These are phyloP conservation scores for Phalacrocorax pelagicus DNA, from an alignment of 2,113 vertebrate species.

Conservation along the genomic window DNA sequence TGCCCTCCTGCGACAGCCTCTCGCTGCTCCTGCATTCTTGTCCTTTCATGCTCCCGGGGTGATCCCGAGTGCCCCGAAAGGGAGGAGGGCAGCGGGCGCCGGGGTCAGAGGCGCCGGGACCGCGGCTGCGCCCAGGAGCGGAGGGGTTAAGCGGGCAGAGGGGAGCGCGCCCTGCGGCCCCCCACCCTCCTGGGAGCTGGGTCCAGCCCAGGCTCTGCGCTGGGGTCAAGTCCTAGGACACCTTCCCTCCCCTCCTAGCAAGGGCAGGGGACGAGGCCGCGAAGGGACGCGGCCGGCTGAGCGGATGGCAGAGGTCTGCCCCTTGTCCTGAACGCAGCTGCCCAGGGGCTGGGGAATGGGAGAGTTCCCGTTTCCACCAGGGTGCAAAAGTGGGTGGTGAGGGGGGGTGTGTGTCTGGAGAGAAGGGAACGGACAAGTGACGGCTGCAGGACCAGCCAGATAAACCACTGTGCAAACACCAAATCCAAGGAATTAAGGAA, in stretches of 20 bases:
- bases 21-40: slow-evolving; percentile 6
- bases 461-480: not conserved
- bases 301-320: not conserved
- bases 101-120: not conserved
- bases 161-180: slow-evolving; percentile 37
- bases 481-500: slow-evolving; percentile 4
- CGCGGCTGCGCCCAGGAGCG: not conserved
- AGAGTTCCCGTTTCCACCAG: not conserved
- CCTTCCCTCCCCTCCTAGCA: slow-evolving; percentile 60
- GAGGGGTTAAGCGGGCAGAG: slow-evolving; percentile 63
- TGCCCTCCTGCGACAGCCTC: slow-evolving; percentile 19
- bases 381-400: not conserved
- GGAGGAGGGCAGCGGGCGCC: slow-evolving; percentile 13
- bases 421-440: not conserved
- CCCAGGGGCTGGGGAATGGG: not conserved
- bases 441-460: not conserved
- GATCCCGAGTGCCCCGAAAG: slow-evolving; percentile 23
- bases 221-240: slow-evolving; percentile 75
- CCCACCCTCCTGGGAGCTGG: slow-evolving; percentile 24
- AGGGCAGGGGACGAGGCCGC: slow-evolving; percentile 41
- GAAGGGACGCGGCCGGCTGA: not conserved
- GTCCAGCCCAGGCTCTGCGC: slow-evolving; percentile 58
- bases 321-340: not conserved
- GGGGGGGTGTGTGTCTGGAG: not conserved
- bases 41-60: slow-evolving; percentile 5